A percentile compares a stretch with the other conserved stretches of the same genome.
Conservation (phyloP, 2,888 invertebrate genomes). For the Dicycla oo region DNA sequence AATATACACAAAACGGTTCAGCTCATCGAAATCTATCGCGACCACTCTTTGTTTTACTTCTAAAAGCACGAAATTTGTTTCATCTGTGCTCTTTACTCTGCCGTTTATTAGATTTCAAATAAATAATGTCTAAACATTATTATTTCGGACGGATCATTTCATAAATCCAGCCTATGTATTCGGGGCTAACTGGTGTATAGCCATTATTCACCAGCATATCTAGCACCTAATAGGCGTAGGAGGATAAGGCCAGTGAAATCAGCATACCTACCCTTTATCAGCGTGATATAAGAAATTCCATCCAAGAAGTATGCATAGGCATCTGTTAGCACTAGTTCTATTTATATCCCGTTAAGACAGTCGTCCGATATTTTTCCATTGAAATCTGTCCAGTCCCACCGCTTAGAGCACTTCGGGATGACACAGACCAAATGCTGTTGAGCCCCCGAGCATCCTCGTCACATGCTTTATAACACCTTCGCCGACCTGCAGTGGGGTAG, state of each 20-base stretch:
- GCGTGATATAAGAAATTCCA: no score
- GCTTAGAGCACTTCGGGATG: background rate
- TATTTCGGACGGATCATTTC: background rate
- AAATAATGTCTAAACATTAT: background rate
- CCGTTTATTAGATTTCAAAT: background rate
- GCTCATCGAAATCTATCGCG: background rate
- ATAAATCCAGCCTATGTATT: slow-evolving; percentile 8
- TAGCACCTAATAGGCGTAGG: no score
- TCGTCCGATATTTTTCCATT: no score
- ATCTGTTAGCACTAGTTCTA: no score
- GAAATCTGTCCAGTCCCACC: background rate
- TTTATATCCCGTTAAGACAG: no score
- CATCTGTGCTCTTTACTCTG: background rate
- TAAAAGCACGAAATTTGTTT: background rate
- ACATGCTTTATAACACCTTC: background rate
- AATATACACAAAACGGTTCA: no score
- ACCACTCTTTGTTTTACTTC: background rate
- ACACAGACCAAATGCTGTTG: no score
- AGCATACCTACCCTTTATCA: no score
- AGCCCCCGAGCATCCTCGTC: background rate
- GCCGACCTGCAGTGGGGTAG: background rate
- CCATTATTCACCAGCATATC: background rate
- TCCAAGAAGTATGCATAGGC: no score
- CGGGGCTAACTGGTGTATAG: background rate
- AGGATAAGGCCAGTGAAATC: no score